A percentile compares a stretch with the other conserved stretches of the same genome.
phyloP scores from a whole-genome alignment of 2,888 invertebrate genomes.

The Diplolepis rosae region DNA sequence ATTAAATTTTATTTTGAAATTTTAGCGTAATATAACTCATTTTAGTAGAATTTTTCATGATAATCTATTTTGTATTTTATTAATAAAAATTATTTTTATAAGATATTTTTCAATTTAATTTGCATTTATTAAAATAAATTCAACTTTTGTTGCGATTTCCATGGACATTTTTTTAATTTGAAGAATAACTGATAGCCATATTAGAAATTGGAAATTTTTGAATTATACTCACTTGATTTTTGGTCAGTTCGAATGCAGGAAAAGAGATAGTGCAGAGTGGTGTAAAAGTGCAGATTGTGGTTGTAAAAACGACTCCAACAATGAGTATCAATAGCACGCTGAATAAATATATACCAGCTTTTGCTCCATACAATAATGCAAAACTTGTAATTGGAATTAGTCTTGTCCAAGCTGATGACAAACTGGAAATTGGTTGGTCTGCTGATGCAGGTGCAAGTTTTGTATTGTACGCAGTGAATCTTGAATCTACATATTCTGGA shows the following conservation, averaged over 20 bases:
- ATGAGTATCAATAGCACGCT: conserved; percentile 68
- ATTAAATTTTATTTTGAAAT: too few species aligned
- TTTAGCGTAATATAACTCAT: too few species aligned
- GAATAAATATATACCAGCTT: conserved; percentile 44
- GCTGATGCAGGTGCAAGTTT: conserved; percentile 47
- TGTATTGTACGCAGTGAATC: conserved; percentile 57
- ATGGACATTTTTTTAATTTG: too few species aligned
- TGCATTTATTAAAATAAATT: too few species aligned
- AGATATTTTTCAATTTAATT: too few species aligned
- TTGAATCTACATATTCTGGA: conserved; percentile 33
- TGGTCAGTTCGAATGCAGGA: not conserved
- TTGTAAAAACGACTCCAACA: conserved; percentile 76
- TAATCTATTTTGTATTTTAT: too few species aligned
- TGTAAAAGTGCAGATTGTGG: conserved; percentile 79
- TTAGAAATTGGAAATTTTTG: not conserved
- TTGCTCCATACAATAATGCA: conserved; percentile 50
- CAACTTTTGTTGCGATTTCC: too few species aligned
- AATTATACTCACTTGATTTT: conserved; percentile 4
- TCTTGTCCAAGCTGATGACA: conserved; percentile 35
- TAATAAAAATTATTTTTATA: too few species aligned
- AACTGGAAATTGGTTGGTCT: conserved; percentile 1
- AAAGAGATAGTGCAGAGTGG: conserved; percentile 76
- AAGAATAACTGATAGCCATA: too few species aligned
- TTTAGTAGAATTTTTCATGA: too few species aligned
- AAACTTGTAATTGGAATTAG: conserved; percentile 53